phyloP scores from a whole-genome alignment of 2,888 invertebrate species.

The Epinotia brunnichana region DNA sequence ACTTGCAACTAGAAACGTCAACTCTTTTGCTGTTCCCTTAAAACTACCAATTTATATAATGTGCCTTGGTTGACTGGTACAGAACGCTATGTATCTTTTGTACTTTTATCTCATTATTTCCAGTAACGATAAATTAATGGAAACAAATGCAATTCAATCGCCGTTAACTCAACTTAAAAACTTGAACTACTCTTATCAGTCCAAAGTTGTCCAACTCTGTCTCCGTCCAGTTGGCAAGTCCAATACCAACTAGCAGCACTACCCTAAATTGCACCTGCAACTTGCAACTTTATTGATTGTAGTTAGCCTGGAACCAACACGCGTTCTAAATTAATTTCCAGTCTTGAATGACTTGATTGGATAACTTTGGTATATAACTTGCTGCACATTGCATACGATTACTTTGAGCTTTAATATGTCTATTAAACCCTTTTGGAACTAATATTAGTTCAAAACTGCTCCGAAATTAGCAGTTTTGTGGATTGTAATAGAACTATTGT shows the following conservation, averaged over 20 bases:
- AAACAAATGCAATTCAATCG: background rate
- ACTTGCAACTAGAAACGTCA: too few relatives aligned
- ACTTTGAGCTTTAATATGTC: constrained; percentile 17
- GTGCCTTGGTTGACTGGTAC: too few relatives aligned
- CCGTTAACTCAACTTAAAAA: background rate
- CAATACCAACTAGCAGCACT: constrained; percentile 27
- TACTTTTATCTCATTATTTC: too few relatives aligned
- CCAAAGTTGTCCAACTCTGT: constrained; percentile 9
- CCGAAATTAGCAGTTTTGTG: background rate
- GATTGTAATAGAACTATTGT: background rate
- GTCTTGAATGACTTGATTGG: constrained; percentile 35
- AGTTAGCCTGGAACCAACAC: constrained; percentile 21
- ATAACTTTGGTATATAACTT: constrained; percentile 22
- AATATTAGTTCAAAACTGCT: background rate
- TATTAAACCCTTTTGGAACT: background rate
- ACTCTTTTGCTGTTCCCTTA: too few relatives aligned
- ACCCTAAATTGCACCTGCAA: constrained; percentile 41
- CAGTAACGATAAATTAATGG: background rate
- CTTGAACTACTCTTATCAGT: background rate
- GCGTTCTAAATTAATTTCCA: constrained; percentile 33
- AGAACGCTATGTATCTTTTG: too few relatives aligned
- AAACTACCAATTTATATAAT: too few relatives aligned
- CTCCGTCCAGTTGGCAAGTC: constrained; percentile 23
- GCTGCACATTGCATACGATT: background rate
- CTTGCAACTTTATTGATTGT: constrained; percentile 35